Conservation (phyloP, 1,140 invertebrate genomes). For the Drosophila equinoxialis region DNA sequence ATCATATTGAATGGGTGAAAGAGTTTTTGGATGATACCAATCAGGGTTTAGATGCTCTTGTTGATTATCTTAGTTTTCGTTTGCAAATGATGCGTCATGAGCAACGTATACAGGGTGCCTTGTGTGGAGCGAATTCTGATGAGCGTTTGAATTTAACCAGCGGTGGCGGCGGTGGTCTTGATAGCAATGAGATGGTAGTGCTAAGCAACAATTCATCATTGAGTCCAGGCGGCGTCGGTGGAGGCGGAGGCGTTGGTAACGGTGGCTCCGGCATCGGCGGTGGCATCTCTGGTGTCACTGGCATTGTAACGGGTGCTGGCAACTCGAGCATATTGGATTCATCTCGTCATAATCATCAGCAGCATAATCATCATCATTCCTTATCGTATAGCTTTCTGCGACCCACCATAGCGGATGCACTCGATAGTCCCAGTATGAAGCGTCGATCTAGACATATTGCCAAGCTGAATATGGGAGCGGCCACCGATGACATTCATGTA, state of each 20-base stretch:
- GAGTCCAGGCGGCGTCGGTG: slow-evolving; percentile 41
- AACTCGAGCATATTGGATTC: slow-evolving; percentile 36
- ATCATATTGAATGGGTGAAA: slow-evolving; percentile 99
- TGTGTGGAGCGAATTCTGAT: slow-evolving; percentile 86
- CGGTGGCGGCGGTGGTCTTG: slow-evolving; percentile 48
- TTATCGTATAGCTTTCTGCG: slow-evolving; percentile 85
- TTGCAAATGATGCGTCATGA: slow-evolving; percentile 96
- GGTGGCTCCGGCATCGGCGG: neutral
- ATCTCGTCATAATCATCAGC: slow-evolving; percentile 30
- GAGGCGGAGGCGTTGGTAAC: neutral
- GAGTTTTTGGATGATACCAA: slow-evolving; percentile 98
- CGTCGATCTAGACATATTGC: slow-evolving; percentile 92
- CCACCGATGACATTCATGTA: slow-evolving; percentile 99
- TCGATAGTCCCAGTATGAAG: slow-evolving; percentile 88
- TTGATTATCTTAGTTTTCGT: slow-evolving; percentile 98
- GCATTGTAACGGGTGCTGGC: slow-evolving; percentile 20
- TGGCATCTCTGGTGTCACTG: neutral
- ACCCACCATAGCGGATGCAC: slow-evolving; percentile 85
- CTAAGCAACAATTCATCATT: slow-evolving; percentile 56
- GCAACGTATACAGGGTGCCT: slow-evolving; percentile 89
- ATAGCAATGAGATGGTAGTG: slow-evolving; percentile 48
- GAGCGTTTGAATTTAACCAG: slow-evolving; percentile 84
- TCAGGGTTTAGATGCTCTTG: slow-evolving; percentile 96
- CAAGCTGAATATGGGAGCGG: slow-evolving; percentile 97
- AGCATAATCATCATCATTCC: slow-evolving; percentile 39